Percentiles rank a stretch among this genome's conserved stretches.
Evolutionary conservation across 2,797 vertebrate genomes (phyloP).

Genomic region (Sebastolobus alascanus): DNA sequence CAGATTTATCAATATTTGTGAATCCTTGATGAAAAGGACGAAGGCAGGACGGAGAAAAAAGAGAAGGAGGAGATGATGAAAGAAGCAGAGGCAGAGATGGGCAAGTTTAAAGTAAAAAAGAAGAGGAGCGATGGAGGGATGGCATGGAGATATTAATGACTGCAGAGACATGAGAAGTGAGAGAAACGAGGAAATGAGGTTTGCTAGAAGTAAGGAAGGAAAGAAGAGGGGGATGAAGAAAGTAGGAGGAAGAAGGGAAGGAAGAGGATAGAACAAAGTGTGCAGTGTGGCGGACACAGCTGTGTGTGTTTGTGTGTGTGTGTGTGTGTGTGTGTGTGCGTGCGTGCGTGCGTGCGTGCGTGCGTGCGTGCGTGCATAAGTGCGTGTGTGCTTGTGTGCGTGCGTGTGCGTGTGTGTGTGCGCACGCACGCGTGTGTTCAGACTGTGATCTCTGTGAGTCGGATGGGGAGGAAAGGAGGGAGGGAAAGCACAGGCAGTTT

Average conservation of each 20-base stretch:
- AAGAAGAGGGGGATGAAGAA: slow-evolving; percentile 6
- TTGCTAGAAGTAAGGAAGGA: slow-evolving; percentile 31
- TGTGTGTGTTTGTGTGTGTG: background rate
- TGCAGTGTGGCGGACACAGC: background rate
- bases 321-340: background rate
- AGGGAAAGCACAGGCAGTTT: slow-evolving; percentile 34
- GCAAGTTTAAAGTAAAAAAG: slow-evolving; percentile 25
- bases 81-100: slow-evolving; percentile 41
- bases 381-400: background rate
- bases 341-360: slow-evolving; percentile 4
- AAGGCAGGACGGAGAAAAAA: slow-evolving; percentile 8
- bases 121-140: slow-evolving; percentile 10
- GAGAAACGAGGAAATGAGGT: slow-evolving; percentile 14
- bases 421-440: slow-evolving; percentile 11
- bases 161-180: slow-evolving; percentile 19
- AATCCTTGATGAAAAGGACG: slow-evolving; percentile 37
- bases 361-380: slow-evolving; percentile 3
- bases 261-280: background rate
- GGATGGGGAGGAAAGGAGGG: slow-evolving; percentile 9
- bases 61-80: slow-evolving; percentile 33
- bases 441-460: slow-evolving; percentile 18
- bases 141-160: slow-evolving; percentile 21
- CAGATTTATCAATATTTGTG: slow-evolving; percentile 51
- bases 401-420: background rate
- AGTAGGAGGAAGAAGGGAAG: slow-evolving; percentile 6